Conservation (phyloP, 2,113 vertebrate genomes). For the Psittacula cyanocephala region DNA sequence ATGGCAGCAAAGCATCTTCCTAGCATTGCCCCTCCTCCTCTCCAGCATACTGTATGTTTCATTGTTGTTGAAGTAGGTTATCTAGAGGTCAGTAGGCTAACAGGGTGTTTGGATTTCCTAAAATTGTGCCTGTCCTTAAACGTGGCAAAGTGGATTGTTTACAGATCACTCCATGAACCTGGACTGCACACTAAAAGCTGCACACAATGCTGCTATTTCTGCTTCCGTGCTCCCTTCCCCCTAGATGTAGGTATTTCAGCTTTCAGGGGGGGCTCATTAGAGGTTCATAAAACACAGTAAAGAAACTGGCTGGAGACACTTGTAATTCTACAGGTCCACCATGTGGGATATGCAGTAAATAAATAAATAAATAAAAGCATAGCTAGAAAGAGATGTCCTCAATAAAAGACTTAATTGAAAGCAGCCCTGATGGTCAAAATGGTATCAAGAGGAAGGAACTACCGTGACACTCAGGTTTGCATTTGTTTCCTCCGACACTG, state of each 20-base stretch:
- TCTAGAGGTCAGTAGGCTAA: constrained; percentile 76
- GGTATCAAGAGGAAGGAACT: constrained; percentile 37
- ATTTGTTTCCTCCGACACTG: constrained; percentile 39
- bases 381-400: constrained; percentile 36
- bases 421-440: constrained; percentile 10
- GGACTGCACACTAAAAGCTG: neutral
- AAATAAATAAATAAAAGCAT: neutral
- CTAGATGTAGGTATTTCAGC: neutral
- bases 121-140: constrained; percentile 80
- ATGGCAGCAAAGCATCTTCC: constrained; percentile 39
- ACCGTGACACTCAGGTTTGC: constrained; percentile 7
- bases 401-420: constrained; percentile 52
- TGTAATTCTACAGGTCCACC: constrained; percentile 15
- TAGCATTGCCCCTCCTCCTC: neutral
- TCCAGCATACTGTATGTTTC: constrained; percentile 45
- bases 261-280: neutral
- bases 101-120: constrained; percentile 86
- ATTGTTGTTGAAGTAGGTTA: constrained; percentile 76
- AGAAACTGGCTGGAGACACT: constrained; percentile 42
- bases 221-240: constrained; percentile 21
- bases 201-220: constrained; percentile 62
- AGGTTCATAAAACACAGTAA: constrained; percentile 15
- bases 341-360: neutral
- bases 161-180: neutral
- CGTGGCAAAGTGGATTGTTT: constrained; percentile 55